These are phyloP conservation scores for Tetrapedia diversipes DNA, from an alignment of 2,888 invertebrate species.

Conservation along the genomic window DNA sequence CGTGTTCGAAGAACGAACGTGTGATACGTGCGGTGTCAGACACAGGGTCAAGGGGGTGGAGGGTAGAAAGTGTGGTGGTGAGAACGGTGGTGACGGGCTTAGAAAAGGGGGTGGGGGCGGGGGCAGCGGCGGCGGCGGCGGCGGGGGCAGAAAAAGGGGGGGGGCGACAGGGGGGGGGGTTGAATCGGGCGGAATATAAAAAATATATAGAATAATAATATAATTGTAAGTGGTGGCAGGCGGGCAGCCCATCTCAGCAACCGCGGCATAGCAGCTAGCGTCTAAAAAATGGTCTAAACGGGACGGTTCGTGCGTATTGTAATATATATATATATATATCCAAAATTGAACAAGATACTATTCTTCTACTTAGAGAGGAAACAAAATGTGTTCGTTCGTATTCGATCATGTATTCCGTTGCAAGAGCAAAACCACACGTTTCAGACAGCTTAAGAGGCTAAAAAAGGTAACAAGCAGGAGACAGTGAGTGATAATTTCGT, in stretches of 20 bases:
- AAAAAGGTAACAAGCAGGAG: constrained; percentile 62
- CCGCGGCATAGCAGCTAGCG: constrained; percentile 80
- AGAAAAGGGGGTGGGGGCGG: not conserved
- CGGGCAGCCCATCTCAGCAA: constrained; percentile 80
- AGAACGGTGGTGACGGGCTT: constrained; percentile 25
- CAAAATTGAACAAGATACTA: constrained; percentile 70
- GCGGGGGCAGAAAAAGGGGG: constrained; percentile 1
- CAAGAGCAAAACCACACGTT: constrained; percentile 60
- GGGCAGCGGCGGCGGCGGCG: constrained; percentile 13
- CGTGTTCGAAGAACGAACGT: constrained; percentile 64
- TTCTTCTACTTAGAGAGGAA: constrained; percentile 64
- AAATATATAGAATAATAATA: constrained; percentile 50
- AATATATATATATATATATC: constrained; percentile 53
- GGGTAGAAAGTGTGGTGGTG: constrained; percentile 42
- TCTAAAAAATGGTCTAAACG: constrained; percentile 75
- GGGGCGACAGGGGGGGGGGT: constrained; percentile 33
- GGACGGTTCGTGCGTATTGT: constrained; percentile 70
- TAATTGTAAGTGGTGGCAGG: constrained; percentile 81
- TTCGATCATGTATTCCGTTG: constrained; percentile 23
- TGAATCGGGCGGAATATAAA: constrained; percentile 57
- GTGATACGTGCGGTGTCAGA: constrained; percentile 68
- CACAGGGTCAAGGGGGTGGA: constrained; percentile 33
- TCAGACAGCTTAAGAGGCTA: constrained; percentile 58
- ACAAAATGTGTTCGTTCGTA: constrained; percentile 60
- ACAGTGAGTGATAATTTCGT: constrained; percentile 45